Conservation (phyloP, 1,140 invertebrate species). For the Battus philenor region DNA sequence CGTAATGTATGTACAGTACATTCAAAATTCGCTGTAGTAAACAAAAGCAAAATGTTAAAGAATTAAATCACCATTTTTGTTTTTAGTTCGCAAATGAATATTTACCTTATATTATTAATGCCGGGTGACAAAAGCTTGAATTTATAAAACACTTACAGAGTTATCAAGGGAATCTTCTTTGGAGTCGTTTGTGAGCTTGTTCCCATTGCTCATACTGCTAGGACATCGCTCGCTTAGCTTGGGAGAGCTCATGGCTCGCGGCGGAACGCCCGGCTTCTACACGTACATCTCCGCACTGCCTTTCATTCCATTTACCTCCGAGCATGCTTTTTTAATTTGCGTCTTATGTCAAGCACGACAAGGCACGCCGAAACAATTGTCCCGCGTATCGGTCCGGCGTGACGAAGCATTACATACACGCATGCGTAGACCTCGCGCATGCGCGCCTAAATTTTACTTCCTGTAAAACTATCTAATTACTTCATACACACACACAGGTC, state of each 20-base stretch:
- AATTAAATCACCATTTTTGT: no score
- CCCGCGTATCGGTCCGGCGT: background rate
- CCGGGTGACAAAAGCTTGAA: conserved; percentile 25
- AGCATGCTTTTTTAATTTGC: conserved; percentile 5
- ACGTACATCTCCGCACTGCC: conserved; percentile 13
- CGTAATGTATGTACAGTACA: no score
- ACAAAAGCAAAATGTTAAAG: no score
- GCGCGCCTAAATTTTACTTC: conserved; percentile 14
- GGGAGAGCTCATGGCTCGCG: conserved; percentile 56
- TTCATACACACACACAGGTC: background rate
- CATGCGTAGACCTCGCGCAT: conserved; percentile 24
- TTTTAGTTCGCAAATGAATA: no score
- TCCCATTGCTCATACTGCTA: conserved; percentile 55
- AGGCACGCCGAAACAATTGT: background rate
- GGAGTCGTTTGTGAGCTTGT: conserved; percentile 51
- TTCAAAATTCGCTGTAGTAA: no score
- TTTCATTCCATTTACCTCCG: background rate
- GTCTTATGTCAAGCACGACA: background rate
- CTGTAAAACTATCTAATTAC: background rate
- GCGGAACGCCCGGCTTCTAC: conserved; percentile 6
- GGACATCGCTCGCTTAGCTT: conserved; percentile 60
- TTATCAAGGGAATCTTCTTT: conserved; percentile 65
- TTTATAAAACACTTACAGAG: conserved; percentile 41
- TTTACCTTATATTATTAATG: no score
- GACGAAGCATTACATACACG: conserved; percentile 23